phyloP scores from a whole-genome alignment of 1,140 invertebrate species.

The Pseudomyrmex pallidus region DNA sequence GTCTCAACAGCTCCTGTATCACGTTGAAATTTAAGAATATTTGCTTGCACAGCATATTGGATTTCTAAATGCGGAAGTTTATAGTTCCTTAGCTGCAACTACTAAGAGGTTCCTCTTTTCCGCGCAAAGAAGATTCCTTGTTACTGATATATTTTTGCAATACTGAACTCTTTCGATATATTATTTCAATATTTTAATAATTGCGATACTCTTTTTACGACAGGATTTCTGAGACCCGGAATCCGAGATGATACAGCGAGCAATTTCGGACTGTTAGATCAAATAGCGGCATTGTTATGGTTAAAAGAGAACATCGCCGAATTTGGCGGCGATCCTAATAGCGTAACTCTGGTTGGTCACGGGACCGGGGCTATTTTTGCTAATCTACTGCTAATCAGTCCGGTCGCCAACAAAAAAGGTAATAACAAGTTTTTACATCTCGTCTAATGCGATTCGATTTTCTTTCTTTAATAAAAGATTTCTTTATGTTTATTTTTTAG shows the following conservation, averaged over 20 bases:
- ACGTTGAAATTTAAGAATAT: neutral
- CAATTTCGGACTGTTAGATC: slow-evolving; percentile 96
- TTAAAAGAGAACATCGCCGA: slow-evolving; percentile 93
- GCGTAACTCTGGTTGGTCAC: slow-evolving; percentile 96
- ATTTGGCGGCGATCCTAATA: slow-evolving; percentile 93
- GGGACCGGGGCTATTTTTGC: slow-evolving; percentile 97
- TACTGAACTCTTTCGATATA: neutral
- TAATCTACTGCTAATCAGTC: slow-evolving; percentile 95
- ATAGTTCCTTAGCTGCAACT: neutral
- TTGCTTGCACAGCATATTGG: neutral
- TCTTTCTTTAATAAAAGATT: too few relatives aligned
- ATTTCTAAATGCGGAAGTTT: neutral
- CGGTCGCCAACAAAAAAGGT: slow-evolving; percentile 89
- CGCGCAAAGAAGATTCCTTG: neutral
- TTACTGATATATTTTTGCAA: neutral
- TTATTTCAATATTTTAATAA: neutral
- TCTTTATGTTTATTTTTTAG: too few relatives aligned
- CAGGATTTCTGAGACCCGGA: slow-evolving; percentile 92
- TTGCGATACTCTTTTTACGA: slow-evolving; percentile 81
- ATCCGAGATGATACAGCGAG: slow-evolving; percentile 89
- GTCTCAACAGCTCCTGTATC: neutral
- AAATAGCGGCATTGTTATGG: slow-evolving; percentile 95
- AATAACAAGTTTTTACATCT: slow-evolving; percentile 17
- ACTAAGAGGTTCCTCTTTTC: neutral
- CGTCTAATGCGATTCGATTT: too few relatives aligned